Evolutionary conservation across 2,888 invertebrate genomes (phyloP).

Genomic region (Epirrhoe alternata): DNA sequence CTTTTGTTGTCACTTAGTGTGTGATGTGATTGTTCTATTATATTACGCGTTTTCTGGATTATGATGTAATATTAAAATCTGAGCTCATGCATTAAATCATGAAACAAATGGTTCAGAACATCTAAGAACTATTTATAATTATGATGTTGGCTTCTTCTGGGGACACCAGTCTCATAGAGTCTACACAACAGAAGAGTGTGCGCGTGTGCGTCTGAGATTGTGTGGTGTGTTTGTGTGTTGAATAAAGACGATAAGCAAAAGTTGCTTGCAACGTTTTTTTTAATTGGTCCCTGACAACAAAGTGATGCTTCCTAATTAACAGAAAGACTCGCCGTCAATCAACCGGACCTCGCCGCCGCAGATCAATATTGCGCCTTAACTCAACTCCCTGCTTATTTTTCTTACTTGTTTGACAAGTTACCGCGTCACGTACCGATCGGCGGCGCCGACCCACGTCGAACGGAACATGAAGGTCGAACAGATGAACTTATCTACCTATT

Average conservation of each 20-base stretch:
- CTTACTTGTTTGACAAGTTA: slow-evolving; percentile 27
- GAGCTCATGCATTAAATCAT: background rate
- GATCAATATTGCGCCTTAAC: slow-evolving; percentile 10
- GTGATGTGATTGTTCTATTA: background rate
- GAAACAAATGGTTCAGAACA: too few species aligned
- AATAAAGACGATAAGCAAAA: too few species aligned
- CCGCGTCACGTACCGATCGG: slow-evolving; percentile 15
- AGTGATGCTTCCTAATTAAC: background rate
- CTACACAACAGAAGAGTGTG: too few species aligned
- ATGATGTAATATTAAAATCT: background rate
- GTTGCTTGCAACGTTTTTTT: too few species aligned
- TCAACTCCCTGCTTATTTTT: slow-evolving; percentile 6
- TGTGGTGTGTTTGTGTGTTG: too few species aligned
- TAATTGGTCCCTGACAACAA: background rate
- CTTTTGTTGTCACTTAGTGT: slow-evolving; percentile 5
- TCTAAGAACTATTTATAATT: too few species aligned
- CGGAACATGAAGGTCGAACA: slow-evolving; percentile 29
- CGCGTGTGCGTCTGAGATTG: background rate
- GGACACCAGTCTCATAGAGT: too few species aligned
- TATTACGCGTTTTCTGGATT: background rate
- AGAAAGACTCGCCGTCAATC: slow-evolving; percentile 1
- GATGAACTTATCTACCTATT: slow-evolving; percentile 17
- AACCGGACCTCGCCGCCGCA: background rate
- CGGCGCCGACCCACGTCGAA: slow-evolving; percentile 12
- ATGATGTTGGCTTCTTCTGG: too few species aligned